Conservation (phyloP, 1,140 invertebrate genomes). For the Dendroctonus valens region DNA sequence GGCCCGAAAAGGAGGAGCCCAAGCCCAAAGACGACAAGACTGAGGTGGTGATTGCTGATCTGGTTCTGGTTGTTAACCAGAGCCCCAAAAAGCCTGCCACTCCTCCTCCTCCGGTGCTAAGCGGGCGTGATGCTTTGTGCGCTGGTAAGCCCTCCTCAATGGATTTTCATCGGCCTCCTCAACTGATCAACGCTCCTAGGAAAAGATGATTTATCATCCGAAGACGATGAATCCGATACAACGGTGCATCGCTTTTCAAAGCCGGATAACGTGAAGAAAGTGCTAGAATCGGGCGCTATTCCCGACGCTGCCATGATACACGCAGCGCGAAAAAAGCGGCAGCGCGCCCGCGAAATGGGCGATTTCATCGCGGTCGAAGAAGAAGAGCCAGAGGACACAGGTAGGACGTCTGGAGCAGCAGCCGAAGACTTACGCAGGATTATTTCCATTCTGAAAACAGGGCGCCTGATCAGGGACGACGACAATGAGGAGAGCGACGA, state of each 20-base stretch:
- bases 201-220: conserved; percentile 69
- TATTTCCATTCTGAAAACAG: conserved; percentile 29
- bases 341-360: conserved; percentile 79
- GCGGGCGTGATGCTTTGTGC: conserved; percentile 74
- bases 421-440: too few relatives aligned
- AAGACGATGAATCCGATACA: conserved; percentile 55
- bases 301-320: conserved; percentile 96
- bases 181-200: conserved; percentile 28
- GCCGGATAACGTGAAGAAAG: conserved; percentile 66
- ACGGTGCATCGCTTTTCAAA: conserved; percentile 60
- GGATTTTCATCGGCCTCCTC: too few relatives aligned
- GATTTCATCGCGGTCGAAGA: conserved; percentile 82
- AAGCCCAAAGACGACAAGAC: conserved; percentile 56
- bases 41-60: conserved; percentile 62
- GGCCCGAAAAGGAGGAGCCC: conserved; percentile 54
- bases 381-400: conserved; percentile 52
- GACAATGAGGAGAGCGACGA: conserved; percentile 74
- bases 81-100: conserved; percentile 44
- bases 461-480: conserved; percentile 78
- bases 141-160: conserved; percentile 54
- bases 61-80: conserved; percentile 53
- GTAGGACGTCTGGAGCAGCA: background rate
- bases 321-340: conserved; percentile 86
- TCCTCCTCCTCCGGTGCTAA: conserved; percentile 59
- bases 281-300: conserved; percentile 83